A percentile compares a stretch with the other conserved stretches of the same genome.
Evolutionary conservation across 2,113 vertebrate genomes (phyloP).

Genomic region (Eudyptes chrysolophus): DNA sequence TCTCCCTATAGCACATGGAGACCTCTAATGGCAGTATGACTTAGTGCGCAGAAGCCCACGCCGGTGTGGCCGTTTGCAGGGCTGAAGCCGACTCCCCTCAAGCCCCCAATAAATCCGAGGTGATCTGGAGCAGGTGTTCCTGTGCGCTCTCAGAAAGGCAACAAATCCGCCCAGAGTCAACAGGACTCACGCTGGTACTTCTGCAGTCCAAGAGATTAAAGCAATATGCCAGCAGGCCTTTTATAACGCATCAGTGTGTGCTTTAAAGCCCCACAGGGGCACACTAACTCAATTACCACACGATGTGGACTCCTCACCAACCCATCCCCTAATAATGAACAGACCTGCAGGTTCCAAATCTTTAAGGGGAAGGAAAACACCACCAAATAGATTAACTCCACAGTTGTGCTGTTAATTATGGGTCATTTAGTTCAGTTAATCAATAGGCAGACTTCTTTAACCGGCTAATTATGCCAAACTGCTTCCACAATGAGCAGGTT

Average conservation of each 20-base stretch:
- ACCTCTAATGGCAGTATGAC: neutral
- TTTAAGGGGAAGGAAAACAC: slow-evolving; percentile 10
- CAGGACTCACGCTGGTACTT: neutral
- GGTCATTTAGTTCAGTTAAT: slow-evolving; percentile 71
- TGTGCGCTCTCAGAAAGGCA: neutral
- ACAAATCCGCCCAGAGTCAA: neutral
- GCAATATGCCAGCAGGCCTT: neutral
- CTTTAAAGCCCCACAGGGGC: neutral
- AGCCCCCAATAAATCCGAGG: neutral
- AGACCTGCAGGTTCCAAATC: slow-evolving; percentile 17
- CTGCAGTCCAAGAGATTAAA: neutral
- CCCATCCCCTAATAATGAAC: neutral
- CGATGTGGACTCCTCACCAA: neutral
- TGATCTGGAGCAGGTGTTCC: neutral
- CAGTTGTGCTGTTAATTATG: slow-evolving; percentile 65
- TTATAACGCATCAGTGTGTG: neutral
- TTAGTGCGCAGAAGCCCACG: neutral
- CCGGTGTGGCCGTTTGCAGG: accelerated
- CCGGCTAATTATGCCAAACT: slow-evolving; percentile 63
- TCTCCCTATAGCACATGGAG: neutral
- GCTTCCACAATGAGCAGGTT: slow-evolving; percentile 56
- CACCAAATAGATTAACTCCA: slow-evolving; percentile 49
- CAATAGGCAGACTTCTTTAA: slow-evolving; percentile 71
- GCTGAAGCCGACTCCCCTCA: neutral
- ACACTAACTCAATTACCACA: neutral